Percentiles rank a stretch among this genome's conserved stretches.
Conservation (phyloP, 1,140 invertebrate species). For the Orchestia grillus region DNA sequence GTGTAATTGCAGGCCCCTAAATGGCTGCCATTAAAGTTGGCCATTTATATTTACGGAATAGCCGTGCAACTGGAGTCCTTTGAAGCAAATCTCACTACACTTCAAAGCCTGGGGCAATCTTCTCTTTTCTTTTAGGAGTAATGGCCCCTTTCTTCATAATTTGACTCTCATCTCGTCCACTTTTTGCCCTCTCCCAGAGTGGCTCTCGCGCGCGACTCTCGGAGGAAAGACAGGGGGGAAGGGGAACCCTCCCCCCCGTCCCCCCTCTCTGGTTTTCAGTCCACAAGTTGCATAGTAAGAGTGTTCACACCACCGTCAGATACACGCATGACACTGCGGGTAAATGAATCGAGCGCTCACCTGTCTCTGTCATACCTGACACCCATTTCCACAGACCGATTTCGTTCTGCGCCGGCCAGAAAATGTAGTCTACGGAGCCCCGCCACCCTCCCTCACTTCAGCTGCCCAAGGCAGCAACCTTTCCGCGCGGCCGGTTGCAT, state of each 20-base stretch:
- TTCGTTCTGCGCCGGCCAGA: not conserved
- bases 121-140: constrained; percentile 50
- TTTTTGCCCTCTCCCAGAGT: not conserved
- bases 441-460: not conserved
- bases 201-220: not conserved
- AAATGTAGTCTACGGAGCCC: not conserved
- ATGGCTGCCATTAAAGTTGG: constrained; percentile 34
- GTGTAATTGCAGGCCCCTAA: constrained; percentile 23
- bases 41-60: not conserved
- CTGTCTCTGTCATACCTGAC: not conserved
- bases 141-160: constrained; percentile 55
- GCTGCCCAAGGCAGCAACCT: constrained; percentile 18
- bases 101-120: constrained; percentile 35
- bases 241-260: too few species aligned
- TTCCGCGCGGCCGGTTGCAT: constrained; percentile 31
- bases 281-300: not conserved
- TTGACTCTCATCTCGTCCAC: constrained; percentile 45
- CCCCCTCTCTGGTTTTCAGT: not conserved
- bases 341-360: not conserved
- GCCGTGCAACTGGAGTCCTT: not conserved
- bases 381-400: not conserved
- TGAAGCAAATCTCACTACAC: constrained; percentile 51
- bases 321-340: not conserved
- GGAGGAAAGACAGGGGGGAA: not conserved
- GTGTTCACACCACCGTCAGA: not conserved